These are phyloP conservation scores for Burhinus oedicnemus DNA, from an alignment of 2,113 vertebrate genomes.

Conservation along the genomic window DNA sequence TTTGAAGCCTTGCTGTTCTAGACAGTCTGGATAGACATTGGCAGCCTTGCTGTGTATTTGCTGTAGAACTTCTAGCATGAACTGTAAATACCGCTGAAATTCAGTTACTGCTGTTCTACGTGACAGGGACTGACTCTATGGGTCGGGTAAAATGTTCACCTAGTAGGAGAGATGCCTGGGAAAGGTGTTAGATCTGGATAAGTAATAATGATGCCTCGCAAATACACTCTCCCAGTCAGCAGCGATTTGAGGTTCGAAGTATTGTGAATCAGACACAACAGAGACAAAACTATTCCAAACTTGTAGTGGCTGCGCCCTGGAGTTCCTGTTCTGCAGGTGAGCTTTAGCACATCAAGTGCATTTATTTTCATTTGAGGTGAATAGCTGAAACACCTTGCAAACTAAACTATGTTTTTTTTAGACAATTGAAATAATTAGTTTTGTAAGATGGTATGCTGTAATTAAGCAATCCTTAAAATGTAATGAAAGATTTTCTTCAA, in stretches of 20 bases:
- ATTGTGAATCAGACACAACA: background rate
- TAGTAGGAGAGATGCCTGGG: background rate
- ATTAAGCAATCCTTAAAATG: background rate
- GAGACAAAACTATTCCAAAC: background rate
- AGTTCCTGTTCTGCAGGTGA: background rate
- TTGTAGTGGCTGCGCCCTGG: background rate
- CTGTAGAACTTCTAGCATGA: background rate
- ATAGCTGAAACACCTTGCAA: background rate
- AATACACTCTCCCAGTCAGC: background rate
- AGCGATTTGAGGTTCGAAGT: background rate
- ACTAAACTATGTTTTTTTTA: background rate
- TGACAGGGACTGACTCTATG: background rate
- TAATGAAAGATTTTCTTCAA: background rate
- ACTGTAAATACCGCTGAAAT: background rate
- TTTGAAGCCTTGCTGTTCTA: background rate
- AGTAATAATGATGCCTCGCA: background rate
- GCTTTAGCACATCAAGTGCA: fast-evolving
- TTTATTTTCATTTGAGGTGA: background rate
- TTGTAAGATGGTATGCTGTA: background rate
- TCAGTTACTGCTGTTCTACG: background rate
- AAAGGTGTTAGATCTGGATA: background rate
- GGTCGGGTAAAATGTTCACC: background rate
- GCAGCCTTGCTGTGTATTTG: background rate
- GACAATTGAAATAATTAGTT: background rate
- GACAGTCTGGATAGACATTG: background rate